These are phyloP conservation scores for Wiebesia pumilae DNA, from an alignment of 1,140 invertebrate species.

Conservation along the genomic window DNA sequence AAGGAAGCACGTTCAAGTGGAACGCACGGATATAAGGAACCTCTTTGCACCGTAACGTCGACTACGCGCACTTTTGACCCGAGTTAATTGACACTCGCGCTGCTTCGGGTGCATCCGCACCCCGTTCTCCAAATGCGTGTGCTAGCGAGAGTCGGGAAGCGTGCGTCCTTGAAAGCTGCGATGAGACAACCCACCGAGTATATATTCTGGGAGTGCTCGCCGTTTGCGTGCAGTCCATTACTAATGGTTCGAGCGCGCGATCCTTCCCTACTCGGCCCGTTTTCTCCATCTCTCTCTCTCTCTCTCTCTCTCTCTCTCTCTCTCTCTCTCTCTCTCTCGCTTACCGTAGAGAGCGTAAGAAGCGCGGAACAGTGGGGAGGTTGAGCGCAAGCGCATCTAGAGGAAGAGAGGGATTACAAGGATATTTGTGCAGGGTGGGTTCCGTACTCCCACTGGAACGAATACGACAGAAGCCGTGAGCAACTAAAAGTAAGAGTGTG, in stretches of 20 bases:
- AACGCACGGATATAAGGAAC: background rate
- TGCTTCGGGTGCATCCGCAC: background rate
- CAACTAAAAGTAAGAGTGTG: background rate
- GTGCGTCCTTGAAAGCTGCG: background rate
- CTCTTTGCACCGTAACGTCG: background rate
- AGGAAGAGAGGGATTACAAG: background rate
- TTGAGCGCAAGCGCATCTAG: constrained; percentile 6
- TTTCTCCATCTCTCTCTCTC: background rate
- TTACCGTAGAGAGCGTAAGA: too few species aligned
- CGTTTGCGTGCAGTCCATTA: background rate
- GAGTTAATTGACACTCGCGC: background rate
- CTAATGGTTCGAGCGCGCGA: background rate
- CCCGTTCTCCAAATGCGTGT: background rate
- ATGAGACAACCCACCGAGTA: background rate
- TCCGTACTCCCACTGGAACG: constrained; percentile 70
- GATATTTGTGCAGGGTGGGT: constrained; percentile 69
- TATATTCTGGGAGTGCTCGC: background rate
- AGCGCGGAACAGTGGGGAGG: background rate
- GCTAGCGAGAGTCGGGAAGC: background rate
- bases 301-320: background rate
- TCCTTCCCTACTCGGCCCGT: background rate
- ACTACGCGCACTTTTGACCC: background rate
- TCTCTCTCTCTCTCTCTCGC: constrained; percentile 29
- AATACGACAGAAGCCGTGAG: background rate
- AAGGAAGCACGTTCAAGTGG: background rate